Conservation (phyloP, 2,888 invertebrate species). For the Synanthedon formicaeformis region DNA sequence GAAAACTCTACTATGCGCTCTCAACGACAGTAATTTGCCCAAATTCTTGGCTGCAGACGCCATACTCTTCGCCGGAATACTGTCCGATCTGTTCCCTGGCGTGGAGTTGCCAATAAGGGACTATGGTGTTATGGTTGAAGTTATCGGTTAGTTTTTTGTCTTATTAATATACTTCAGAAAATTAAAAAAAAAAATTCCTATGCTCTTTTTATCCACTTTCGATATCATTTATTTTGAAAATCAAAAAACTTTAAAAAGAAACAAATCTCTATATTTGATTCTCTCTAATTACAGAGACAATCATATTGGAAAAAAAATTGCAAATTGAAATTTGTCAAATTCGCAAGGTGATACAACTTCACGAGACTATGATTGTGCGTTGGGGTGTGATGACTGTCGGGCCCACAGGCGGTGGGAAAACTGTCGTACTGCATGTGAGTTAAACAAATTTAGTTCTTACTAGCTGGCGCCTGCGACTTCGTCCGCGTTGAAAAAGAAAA, state of each 20-base stretch:
- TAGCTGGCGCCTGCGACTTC: too few species aligned
- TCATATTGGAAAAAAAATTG: slow-evolving; percentile 70
- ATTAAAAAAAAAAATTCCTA: too few species aligned
- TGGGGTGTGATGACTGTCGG: slow-evolving; percentile 95
- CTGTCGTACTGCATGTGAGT: slow-evolving; percentile 77
- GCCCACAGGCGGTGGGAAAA: slow-evolving; percentile 90
- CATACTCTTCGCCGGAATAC: slow-evolving; percentile 85
- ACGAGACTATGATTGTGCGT: slow-evolving; percentile 91
- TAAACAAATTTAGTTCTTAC: neutral
- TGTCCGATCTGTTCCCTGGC: slow-evolving; percentile 91
- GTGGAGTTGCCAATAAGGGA: slow-evolving; percentile 82
- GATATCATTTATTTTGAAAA: too few species aligned
- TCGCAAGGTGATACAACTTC: slow-evolving; percentile 84
- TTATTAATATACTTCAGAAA: too few species aligned
- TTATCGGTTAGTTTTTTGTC: slow-evolving; percentile 54
- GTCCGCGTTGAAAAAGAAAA: too few species aligned
- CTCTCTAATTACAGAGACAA: slow-evolving; percentile 21
- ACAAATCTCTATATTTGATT: neutral
- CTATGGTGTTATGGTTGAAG: slow-evolving; percentile 80
- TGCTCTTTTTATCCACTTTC: neutral
- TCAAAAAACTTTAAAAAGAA: too few species aligned
- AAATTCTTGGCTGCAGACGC: slow-evolving; percentile 91
- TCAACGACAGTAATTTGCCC: slow-evolving; percentile 90
- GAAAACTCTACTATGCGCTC: slow-evolving; percentile 84
- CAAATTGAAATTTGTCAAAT: slow-evolving; percentile 78